Evolutionary conservation across 2,888 invertebrate genomes (phyloP).

Genomic region (Lysandra coridon): DNA sequence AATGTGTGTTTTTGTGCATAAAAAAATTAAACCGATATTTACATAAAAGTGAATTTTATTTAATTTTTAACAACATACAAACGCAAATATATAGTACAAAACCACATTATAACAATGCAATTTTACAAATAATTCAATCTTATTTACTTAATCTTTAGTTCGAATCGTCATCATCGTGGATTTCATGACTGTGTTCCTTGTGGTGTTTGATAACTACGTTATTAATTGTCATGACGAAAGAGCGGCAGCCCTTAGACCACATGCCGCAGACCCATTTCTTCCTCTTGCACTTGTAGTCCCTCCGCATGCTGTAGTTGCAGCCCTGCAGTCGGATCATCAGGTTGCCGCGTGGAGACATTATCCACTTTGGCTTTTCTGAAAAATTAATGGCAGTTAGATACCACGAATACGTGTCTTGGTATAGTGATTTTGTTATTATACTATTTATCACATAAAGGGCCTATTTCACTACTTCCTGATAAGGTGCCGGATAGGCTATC

Average conservation of each 20-base stretch:
- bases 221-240: conserved; percentile 44
- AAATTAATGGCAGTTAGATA: neutral
- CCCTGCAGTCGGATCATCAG: conserved; percentile 2
- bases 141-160: neutral
- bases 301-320: conserved; percentile 20
- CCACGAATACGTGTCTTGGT: no score
- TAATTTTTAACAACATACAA: neutral
- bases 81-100: neutral
- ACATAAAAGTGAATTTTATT: no score
- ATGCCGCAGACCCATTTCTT: conserved; percentile 41
- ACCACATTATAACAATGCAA: no score
- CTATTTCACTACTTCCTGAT: no score
- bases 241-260: conserved; percentile 46
- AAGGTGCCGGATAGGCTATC: no score
- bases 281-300: conserved; percentile 32
- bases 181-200: conserved; percentile 37
- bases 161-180: neutral
- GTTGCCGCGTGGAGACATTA: neutral
- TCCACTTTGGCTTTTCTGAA: neutral
- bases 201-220: conserved; percentile 46
- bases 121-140: no score
- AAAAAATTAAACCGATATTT: no score
- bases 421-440: no score
- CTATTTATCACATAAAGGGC: no score
- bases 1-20: no score